Evolutionary conservation across 2,888 invertebrate genomes (phyloP).

Genomic region (Pandemis cinnamomeana): DNA sequence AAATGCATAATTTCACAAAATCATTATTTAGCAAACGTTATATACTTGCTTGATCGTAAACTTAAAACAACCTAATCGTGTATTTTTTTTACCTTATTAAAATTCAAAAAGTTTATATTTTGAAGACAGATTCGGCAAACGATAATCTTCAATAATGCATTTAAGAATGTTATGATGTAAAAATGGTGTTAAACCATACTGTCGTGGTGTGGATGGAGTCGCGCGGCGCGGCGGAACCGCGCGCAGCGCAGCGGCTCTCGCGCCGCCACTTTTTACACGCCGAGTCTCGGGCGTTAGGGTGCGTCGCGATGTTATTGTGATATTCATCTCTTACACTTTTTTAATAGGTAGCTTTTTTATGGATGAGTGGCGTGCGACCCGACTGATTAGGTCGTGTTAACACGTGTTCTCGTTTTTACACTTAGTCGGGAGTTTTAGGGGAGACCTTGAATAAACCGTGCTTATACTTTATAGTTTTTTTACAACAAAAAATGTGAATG

Average conservation of each 20-base stretch:
- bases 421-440: conserved; percentile 40
- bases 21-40: too few relatives aligned
- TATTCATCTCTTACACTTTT: conserved; percentile 80
- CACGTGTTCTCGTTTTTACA: conserved; percentile 56
- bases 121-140: too few relatives aligned
- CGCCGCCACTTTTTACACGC: conserved; percentile 59
- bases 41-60: too few relatives aligned
- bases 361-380: conserved; percentile 63
- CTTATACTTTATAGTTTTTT: background rate
- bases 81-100: too few relatives aligned
- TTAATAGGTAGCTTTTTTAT: conserved; percentile 64
- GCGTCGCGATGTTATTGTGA: conserved; percentile 62
- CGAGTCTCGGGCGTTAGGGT: conserved; percentile 53
- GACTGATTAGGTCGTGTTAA: conserved; percentile 76
- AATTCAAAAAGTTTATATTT: too few relatives aligned
- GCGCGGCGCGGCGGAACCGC: background rate
- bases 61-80: too few relatives aligned
- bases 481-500: background rate
- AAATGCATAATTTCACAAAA: too few relatives aligned
- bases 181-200: too few relatives aligned
- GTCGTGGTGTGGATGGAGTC: too few relatives aligned
- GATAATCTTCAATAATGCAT: too few relatives aligned
- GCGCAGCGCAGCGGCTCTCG: background rate
- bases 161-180: too few relatives aligned
- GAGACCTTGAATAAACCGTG: background rate